These are phyloP conservation scores for Eumaeus atala DNA, from an alignment of 1,140 invertebrate genomes.

Conservation along the genomic window DNA sequence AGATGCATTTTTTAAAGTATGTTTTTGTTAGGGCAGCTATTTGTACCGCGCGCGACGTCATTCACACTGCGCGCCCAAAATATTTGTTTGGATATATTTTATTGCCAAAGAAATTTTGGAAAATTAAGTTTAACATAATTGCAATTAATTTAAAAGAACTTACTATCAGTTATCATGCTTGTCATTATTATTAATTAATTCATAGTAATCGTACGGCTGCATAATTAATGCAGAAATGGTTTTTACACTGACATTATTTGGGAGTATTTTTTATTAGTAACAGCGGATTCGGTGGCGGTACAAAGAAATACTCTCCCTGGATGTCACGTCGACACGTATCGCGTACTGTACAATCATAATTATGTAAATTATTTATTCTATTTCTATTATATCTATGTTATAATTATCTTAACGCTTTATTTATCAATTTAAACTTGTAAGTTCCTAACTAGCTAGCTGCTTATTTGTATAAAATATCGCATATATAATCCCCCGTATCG, in stretches of 20 bases:
- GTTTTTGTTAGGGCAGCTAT: conserved; percentile 56
- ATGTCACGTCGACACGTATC: conserved; percentile 32
- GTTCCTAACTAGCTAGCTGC: conserved; percentile 70
- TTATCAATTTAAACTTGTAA: conserved; percentile 65
- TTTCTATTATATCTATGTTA: conserved; percentile 39
- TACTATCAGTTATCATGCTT: conserved; percentile 35
- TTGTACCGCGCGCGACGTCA: conserved; percentile 51
- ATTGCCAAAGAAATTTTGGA: conserved; percentile 67
- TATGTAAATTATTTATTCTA: conserved; percentile 67
- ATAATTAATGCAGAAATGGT: conserved; percentile 49
- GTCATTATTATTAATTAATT: conserved; percentile 49
- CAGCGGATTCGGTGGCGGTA: conserved; percentile 28
- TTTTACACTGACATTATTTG: conserved; percentile 41
- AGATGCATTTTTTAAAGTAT: conserved; percentile 57
- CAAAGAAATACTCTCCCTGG: conserved; percentile 55
- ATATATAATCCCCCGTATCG: conserved; percentile 23
- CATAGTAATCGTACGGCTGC: conserved; percentile 43
- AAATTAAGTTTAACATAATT: conserved; percentile 34
- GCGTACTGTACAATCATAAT: conserved; percentile 44
- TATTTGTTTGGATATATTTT: conserved; percentile 45
- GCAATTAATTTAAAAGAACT: conserved; percentile 32
- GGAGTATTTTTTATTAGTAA: conserved; percentile 53
- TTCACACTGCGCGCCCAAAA: conserved; percentile 53
- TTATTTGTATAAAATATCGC: conserved; percentile 47
- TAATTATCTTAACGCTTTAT: conserved; percentile 39